Evolutionary conservation across 2,113 vertebrate genomes (phyloP).

Genomic region (Ancistrus triradiatus): DNA sequence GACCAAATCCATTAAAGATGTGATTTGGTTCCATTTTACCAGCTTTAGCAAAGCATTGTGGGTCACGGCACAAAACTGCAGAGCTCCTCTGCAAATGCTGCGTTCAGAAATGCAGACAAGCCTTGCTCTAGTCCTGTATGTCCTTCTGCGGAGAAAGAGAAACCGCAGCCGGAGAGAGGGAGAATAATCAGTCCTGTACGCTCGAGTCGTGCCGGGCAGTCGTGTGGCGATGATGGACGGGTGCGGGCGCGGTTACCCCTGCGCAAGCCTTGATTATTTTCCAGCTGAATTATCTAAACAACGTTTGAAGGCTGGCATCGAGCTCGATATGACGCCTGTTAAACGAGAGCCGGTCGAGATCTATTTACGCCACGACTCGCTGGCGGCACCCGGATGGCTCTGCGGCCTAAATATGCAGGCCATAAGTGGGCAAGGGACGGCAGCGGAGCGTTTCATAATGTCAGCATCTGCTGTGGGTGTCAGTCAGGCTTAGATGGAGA

Average conservation of each 20-base stretch:
- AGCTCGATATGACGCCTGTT: conserved; percentile 31
- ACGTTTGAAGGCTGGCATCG: no score
- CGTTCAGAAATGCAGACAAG: no score
- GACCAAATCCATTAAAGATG: conserved; percentile 94
- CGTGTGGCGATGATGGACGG: conserved; percentile 73
- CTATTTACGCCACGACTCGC: conserved; percentile 70
- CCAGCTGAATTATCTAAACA: no score
- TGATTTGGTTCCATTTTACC: conserved; percentile 99
- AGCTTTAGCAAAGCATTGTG: conserved; percentile 99
- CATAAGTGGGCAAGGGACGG: conserved; percentile 89
- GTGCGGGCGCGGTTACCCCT: no score
- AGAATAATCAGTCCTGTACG: conserved; percentile 67
- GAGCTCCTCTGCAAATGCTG: neutral
- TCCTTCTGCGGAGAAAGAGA: conserved; percentile 47
- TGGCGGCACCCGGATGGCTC: conserved; percentile 49
- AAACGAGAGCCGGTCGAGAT: conserved; percentile 43
- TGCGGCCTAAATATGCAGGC: conserved; percentile 77
- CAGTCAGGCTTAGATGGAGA: conserved; percentile 72
- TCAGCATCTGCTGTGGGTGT: conserved; percentile 97
- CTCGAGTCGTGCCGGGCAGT: conserved; percentile 69
- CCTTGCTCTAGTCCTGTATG: no score
- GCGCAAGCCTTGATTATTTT: no score
- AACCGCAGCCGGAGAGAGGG: conserved; percentile 58
- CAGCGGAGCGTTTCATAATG: conserved; percentile 91
- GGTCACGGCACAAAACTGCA: neutral